Conservation (phyloP, 2,888 invertebrate genomes). For the Protonemura montana region DNA sequence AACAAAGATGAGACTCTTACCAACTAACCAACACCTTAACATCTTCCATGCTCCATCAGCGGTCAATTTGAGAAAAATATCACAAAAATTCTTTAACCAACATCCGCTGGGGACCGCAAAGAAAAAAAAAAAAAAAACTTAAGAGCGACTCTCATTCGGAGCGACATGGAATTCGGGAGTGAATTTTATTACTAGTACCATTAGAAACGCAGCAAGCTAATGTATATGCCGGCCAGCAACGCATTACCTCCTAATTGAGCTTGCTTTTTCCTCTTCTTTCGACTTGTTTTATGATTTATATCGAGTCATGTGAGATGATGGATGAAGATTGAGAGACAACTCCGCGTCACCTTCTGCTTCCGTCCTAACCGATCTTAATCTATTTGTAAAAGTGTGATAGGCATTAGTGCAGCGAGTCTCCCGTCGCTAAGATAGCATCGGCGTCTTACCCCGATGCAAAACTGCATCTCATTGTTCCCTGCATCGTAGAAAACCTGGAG, state of each 20-base stretch:
- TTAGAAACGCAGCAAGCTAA: background rate
- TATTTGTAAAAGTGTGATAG: background rate
- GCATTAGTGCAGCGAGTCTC: background rate
- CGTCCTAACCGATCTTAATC: background rate
- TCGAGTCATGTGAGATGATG: background rate
- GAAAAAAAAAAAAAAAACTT: background rate
- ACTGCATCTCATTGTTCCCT: background rate
- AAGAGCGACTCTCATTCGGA: background rate
- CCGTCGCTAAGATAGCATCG: background rate
- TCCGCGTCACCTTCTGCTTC: background rate
- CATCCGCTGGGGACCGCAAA: background rate
- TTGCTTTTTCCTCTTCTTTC: background rate
- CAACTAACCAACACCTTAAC: background rate
- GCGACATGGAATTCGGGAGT: background rate
- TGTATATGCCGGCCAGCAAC: background rate
- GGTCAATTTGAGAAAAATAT: conserved; percentile 1
- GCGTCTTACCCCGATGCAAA: background rate
- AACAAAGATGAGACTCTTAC: background rate
- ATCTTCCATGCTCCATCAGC: background rate
- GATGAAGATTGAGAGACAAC: conserved; percentile 7
- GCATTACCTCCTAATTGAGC: background rate
- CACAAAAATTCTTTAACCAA: background rate
- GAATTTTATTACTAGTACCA: background rate
- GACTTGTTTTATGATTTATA: background rate
- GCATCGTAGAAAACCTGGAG: background rate